phyloP scores from a whole-genome alignment of 2,113 vertebrate genomes.

The Hemiprocne comata region DNA sequence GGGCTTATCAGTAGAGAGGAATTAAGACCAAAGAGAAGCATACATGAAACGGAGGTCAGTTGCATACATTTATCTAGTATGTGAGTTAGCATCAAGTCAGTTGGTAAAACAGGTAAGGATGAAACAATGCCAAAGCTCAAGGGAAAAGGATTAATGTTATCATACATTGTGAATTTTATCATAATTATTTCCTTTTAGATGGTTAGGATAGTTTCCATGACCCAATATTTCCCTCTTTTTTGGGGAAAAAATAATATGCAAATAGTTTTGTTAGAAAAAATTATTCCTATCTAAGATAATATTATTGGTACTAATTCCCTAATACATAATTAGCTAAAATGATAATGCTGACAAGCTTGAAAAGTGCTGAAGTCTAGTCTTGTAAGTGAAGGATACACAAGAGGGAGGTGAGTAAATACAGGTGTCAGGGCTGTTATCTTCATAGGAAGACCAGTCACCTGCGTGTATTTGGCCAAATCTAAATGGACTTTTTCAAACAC shows the following conservation, averaged over 20 bases:
- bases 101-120: background rate
- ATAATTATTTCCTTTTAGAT: background rate
- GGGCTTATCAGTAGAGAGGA: background rate
- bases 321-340: background rate
- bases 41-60: background rate
- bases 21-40: background rate
- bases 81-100: background rate
- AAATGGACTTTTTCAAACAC: background rate
- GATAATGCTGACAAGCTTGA: background rate
- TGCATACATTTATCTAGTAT: background rate
- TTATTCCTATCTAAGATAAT: background rate
- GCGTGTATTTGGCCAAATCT: background rate
- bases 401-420: background rate
- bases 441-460: background rate
- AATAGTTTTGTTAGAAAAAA: background rate
- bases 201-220: background rate
- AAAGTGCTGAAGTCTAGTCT: background rate
- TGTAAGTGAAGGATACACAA: rapidly evolving
- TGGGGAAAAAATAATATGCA: background rate
- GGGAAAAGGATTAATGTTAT: background rate
- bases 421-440: background rate
- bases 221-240: background rate
- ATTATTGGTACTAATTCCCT: background rate
- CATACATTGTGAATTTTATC: background rate
- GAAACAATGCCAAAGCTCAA: background rate